These are phyloP conservation scores for Drosophila engyochracea DNA, from an alignment of 2,888 invertebrate species.

Conservation along the genomic window DNA sequence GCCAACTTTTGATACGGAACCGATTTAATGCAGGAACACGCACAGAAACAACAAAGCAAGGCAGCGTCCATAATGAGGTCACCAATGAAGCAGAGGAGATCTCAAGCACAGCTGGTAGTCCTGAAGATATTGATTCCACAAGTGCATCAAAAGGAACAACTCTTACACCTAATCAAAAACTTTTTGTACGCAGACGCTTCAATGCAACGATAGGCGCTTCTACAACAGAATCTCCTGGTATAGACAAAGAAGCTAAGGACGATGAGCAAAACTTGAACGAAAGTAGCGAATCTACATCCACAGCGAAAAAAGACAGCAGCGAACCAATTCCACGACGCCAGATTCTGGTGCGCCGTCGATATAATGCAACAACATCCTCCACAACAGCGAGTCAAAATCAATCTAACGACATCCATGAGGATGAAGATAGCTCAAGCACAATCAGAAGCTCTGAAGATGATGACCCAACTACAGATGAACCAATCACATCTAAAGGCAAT, in stretches of 20 bases:
- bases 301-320: not conserved
- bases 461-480: not conserved
- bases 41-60: not conserved
- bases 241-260: not conserved
- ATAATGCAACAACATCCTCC: conserved; percentile 8
- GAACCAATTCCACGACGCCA: not conserved
- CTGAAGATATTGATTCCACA: not conserved
- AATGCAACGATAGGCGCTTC: not conserved
- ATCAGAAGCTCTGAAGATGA: not conserved
- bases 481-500: conserved; percentile 2
- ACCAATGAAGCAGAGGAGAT: not conserved
- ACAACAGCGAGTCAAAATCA: not conserved
- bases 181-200: conserved; percentile 10
- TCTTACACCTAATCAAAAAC: not conserved
- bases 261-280: not conserved
- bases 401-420: not conserved
- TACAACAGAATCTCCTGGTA: not conserved
- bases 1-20: not conserved
- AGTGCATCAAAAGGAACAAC: not conserved
- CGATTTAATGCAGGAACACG: not conserved
- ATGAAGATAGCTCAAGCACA: not conserved
- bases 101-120: not conserved
- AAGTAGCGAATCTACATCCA: not conserved
- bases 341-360: conserved; percentile 7
- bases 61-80: not conserved